A percentile compares a stretch with the other conserved stretches of the same genome.
phyloP scores from a whole-genome alignment of 2,888 invertebrate species.

The Lacanobia wlatinum region DNA sequence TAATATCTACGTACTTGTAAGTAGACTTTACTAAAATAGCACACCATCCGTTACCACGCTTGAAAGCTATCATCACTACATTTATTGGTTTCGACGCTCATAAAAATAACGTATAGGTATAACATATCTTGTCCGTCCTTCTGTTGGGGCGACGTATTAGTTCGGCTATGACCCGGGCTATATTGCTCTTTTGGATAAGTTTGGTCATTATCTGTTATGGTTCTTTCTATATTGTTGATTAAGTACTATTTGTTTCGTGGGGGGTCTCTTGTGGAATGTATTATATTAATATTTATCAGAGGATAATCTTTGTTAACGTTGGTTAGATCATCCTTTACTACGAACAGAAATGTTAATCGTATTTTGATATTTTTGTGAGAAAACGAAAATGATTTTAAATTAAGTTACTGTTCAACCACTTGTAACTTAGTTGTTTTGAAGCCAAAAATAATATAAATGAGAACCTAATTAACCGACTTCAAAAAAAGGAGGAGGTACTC shows the following conservation, averaged over 20 bases:
- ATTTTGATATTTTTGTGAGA: not conserved
- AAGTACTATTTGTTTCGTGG: conserved; percentile 58
- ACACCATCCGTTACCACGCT: conserved; percentile 50
- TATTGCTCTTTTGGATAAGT: conserved; percentile 65
- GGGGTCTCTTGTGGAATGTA: conserved; percentile 53
- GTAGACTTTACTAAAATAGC: conserved; percentile 32
- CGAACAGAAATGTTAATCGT: not conserved
- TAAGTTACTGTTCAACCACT: too few relatives aligned
- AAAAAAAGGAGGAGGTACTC: too few relatives aligned
- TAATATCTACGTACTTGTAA: not conserved
- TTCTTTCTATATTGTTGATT: conserved; percentile 67
- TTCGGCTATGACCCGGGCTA: conserved; percentile 62
- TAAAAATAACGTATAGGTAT: conserved; percentile 80
- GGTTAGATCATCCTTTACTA: not conserved
- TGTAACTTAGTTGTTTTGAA: not conserved
- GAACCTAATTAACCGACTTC: too few relatives aligned
- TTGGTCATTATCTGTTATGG: conserved; percentile 66
- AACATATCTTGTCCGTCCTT: conserved; percentile 56
- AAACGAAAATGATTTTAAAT: not conserved
- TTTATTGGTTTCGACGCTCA: conserved; percentile 74
- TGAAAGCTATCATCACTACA: conserved; percentile 64
- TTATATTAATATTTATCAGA: conserved; percentile 45
- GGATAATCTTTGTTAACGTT: conserved; percentile 24
- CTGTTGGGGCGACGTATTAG: conserved; percentile 64
- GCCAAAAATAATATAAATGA: not conserved